Percentiles rank a stretch among this genome's conserved stretches.
Conservation (phyloP, 1,140 invertebrate genomes). For the Nixonia krombeini region DNA sequence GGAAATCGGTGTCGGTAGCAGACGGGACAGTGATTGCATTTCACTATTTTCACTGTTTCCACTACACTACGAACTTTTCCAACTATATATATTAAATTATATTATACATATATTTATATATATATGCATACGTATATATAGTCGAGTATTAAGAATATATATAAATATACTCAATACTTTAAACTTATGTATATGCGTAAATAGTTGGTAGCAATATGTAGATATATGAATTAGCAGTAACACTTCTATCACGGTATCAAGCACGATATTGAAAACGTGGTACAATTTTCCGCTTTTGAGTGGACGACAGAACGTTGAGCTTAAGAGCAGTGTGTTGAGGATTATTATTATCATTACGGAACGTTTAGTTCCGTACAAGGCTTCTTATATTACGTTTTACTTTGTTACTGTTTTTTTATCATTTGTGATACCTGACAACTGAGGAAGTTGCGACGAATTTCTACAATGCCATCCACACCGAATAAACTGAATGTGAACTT, state of each 20-base stretch:
- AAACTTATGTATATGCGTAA: background rate
- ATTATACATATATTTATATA: too few relatives aligned
- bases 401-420: background rate
- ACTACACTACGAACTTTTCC: constrained; percentile 3
- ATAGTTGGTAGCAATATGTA: constrained; percentile 14
- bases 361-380: background rate
- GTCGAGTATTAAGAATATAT: background rate
- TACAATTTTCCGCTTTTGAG: constrained; percentile 3
- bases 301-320: background rate
- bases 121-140: background rate
- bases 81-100: background rate
- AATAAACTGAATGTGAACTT: constrained; percentile 68
- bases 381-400: too few relatives aligned
- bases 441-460: too few relatives aligned
- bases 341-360: background rate
- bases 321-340: constrained; percentile 1
- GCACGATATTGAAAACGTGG: too few relatives aligned
- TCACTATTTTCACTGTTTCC: constrained; percentile 1
- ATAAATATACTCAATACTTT: constrained; percentile 1
- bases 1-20: constrained; percentile 70
- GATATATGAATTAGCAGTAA: background rate
- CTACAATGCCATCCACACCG: constrained; percentile 64
- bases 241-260: too few relatives aligned
- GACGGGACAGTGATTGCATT: constrained; percentile 54
- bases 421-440: background rate